phyloP scores from a whole-genome alignment of 2,888 invertebrate species.

The Chymomyza caudatula region DNA sequence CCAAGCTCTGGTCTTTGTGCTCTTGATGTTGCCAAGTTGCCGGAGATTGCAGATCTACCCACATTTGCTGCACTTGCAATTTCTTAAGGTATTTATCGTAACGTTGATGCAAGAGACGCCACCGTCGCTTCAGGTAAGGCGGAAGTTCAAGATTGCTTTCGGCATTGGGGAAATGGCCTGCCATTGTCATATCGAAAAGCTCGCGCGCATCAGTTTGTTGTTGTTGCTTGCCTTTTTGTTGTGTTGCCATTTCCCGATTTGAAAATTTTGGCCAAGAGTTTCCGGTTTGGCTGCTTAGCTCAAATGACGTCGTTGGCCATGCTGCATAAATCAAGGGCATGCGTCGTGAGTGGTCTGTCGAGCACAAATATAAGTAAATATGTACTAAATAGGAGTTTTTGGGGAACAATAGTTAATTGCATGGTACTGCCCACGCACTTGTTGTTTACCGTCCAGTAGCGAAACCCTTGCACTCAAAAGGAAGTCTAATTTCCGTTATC shows the following conservation, averaged over 20 bases:
- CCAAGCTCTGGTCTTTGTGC: background rate
- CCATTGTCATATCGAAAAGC: background rate
- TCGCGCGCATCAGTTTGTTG: background rate
- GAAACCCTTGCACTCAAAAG: background rate
- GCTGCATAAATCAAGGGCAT: background rate
- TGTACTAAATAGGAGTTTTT: background rate
- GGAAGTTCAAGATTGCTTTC: slow-evolving; percentile 28
- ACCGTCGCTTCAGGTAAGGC: slow-evolving; percentile 18
- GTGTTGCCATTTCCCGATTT: slow-evolving; percentile 41
- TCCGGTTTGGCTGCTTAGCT: slow-evolving; percentile 39
- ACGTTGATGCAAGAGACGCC: slow-evolving; percentile 27
- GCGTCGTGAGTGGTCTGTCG: background rate
- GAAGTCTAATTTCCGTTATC: slow-evolving; percentile 58
- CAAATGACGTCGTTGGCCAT: background rate
- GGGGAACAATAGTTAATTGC: background rate
- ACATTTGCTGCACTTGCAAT: slow-evolving; percentile 41
- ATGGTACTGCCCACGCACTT: background rate
- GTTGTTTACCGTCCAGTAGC: background rate
- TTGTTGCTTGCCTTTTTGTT: background rate
- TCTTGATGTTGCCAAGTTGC: background rate
- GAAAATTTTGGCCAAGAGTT: slow-evolving; percentile 49
- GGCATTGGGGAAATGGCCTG: slow-evolving; percentile 38
- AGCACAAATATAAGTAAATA: background rate
- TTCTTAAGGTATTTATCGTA: slow-evolving; percentile 28
- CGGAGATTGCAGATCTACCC: slow-evolving; percentile 58